These are phyloP conservation scores for Siderastrea siderea DNA, from an alignment of 92 coral and sea anemone genomes.

Conservation along the genomic window DNA sequence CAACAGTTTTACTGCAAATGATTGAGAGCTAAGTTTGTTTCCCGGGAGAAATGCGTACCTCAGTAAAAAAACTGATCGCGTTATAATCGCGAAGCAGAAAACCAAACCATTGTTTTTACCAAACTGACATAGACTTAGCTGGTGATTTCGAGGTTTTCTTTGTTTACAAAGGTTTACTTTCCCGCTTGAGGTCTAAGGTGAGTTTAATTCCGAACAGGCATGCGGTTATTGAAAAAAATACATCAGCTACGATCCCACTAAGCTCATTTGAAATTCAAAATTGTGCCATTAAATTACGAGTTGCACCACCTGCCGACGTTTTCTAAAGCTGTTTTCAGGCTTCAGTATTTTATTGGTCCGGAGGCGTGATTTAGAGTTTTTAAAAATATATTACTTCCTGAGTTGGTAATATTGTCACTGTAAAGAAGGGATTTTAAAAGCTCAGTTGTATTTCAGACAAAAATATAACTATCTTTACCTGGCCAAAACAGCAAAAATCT, in stretches of 20 bases:
- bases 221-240: slow-evolving; percentile 37
- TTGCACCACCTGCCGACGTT: slow-evolving; percentile 8
- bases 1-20: background rate
- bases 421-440: background rate
- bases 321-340: background rate
- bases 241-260: slow-evolving; percentile 11
- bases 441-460: too few relatives aligned
- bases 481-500: too few relatives aligned
- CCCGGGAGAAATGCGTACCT: background rate
- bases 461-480: too few relatives aligned
- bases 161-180: background rate
- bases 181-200: slow-evolving; percentile 19
- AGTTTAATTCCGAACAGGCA: slow-evolving; percentile 27
- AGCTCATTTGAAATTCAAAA: slow-evolving; percentile 51
- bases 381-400: background rate
- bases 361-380: background rate
- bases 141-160: background rate
- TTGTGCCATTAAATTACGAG: slow-evolving; percentile 7
- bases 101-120: background rate
- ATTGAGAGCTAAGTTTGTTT: background rate
- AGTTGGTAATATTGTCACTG: background rate
- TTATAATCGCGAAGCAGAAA: background rate
- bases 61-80: background rate
- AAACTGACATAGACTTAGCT: background rate
- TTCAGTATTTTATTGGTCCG: background rate